phyloP scores from a whole-genome alignment of 2,797 vertebrate species.

The Melanotaenia boesemani region DNA sequence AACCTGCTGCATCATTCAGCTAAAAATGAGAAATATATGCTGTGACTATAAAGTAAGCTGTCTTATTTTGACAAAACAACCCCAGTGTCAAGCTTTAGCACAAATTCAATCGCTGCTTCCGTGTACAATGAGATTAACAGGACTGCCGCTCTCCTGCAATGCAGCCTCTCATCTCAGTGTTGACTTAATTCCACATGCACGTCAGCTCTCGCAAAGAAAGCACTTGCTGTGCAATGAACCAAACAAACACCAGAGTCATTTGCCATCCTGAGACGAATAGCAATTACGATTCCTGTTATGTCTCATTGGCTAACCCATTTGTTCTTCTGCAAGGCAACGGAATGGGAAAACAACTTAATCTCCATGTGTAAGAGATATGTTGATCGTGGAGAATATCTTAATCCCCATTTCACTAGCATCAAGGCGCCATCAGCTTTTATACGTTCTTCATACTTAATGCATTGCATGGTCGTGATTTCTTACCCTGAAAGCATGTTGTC shows the following conservation, averaged over 20 bases:
- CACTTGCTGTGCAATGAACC: conserved; percentile 62
- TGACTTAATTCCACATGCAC: conserved; percentile 73
- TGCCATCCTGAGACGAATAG: conserved; percentile 70
- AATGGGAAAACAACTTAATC: conserved; percentile 69
- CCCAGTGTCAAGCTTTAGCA: conserved; percentile 30
- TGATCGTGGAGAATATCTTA: conserved; percentile 55
- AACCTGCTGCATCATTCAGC: conserved; percentile 1
- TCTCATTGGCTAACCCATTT: conserved; percentile 75
- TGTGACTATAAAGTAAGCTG: conserved; percentile 14
- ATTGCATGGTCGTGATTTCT: conserved; percentile 10
- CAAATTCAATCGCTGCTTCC: conserved; percentile 25
- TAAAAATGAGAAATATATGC: not conserved
- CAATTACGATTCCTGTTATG: conserved; percentile 74
- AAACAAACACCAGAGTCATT: conserved; percentile 72
- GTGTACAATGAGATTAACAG: conserved; percentile 52
- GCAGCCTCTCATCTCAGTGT: conserved; percentile 51
- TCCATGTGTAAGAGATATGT: conserved; percentile 48
- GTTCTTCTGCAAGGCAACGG: conserved; percentile 56
- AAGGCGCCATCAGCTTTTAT: conserved; percentile 30
- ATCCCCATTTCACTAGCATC: conserved; percentile 49
- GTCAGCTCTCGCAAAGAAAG: conserved; percentile 44
- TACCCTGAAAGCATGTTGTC: not conserved
- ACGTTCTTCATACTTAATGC: conserved; percentile 24
- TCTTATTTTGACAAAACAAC: not conserved
- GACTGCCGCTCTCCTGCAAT: conserved; percentile 30